Base-by-base conservation (phyloP, 2,888 invertebrate species). In the Acrobasis suavella region DNA sequence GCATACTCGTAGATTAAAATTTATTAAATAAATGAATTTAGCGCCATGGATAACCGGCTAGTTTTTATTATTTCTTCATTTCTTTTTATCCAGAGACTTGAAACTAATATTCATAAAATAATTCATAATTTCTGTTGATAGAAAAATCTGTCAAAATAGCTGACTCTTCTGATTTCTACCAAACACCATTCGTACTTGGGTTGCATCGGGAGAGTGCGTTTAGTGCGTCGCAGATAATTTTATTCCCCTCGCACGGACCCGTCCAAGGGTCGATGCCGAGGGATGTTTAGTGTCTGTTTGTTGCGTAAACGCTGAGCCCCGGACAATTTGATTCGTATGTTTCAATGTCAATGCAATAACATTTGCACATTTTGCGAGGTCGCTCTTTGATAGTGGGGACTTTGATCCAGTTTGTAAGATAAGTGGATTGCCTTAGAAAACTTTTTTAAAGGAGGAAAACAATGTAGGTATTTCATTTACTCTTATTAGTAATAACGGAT, bases 261-360 rank as follows among this genome's bases (percentile, higher is more conserved):
- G 67, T 67, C 65, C 64, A 71, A 73, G 81, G 83, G 80, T 80
- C 78, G 77, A 73, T 72, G 73, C 74, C 74, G 68, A 74, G 82
- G 83, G 85, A 83, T 83, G 82, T 80, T 82, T 84, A 81, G 82
- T 78, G 81, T 81, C 76, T 77, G 80, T 82, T 77, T 82, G 79
- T 85, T 83, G 82, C 85, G 82, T 89, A 89, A 90, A 88, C 85
- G 85, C 77, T 76, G 75, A 73, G 78, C 78, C 76, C 75, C 77
- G 72, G 77, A 80, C 86, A 77, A 87, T 89, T 89, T 86, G 83
- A 87, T 87, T 81, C 76, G 72, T 77, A 87, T 77, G 78, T 80
- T 81, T 80, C 76, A 79, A 81, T 83, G 83, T 80, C 78, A 79
- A 64, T 76, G 76, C 70, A 73, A 71, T 72, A 75, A 68, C 71